Evolutionary conservation across 2,888 invertebrate genomes (phyloP), one percentile per base, ranked within the genome.

Genomic region (Phyllotreta cruciferae): DNA sequence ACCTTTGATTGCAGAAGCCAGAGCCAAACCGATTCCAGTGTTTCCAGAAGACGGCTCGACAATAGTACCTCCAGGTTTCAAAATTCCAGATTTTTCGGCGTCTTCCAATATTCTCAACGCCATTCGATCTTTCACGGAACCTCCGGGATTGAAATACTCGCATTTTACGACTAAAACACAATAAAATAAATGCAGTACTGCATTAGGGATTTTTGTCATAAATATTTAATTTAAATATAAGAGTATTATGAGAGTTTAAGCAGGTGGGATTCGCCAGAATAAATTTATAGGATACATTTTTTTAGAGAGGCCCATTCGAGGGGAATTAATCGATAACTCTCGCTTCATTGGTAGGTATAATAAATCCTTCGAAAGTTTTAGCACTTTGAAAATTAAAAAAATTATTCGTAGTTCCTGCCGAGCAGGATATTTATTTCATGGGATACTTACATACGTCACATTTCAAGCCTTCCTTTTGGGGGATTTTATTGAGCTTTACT

Each of bases 81-180:
- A 83, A 4, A 90, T 78, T 0, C 98, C 97, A 66, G 85, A 86
- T 60, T 87, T 85, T 81, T 99, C 98, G 0, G 98, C 98, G 79
- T 98, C 96, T 78, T 90, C 86, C 0, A 99, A 87, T 97, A 99
- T 98, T 68, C 98, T 86, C 74, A 90, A 86, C 0, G 91, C 98
- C 77, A 99, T 98, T 56, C 97, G 87, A 78, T 97, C 97, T 78
- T 98, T 98, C 0, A 96, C 92, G 34, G 96, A 98, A 6, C 99
- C 99, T 56, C 98, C 98, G 45, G 99, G 95, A 82, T 97, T 99
- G 74, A 98, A 84, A 79, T 89, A 99, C 82, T 99, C 99, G 81
- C 98, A 98, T 85, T 99, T 99, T 55, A 88, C 98, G 84, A 93
- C 97, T 98, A 77, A 67, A 67, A 60, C 45, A 34, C 14, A 13